Conservation (phyloP, 2,113 vertebrate genomes). For the Chaenocephalus aceratus region DNA sequence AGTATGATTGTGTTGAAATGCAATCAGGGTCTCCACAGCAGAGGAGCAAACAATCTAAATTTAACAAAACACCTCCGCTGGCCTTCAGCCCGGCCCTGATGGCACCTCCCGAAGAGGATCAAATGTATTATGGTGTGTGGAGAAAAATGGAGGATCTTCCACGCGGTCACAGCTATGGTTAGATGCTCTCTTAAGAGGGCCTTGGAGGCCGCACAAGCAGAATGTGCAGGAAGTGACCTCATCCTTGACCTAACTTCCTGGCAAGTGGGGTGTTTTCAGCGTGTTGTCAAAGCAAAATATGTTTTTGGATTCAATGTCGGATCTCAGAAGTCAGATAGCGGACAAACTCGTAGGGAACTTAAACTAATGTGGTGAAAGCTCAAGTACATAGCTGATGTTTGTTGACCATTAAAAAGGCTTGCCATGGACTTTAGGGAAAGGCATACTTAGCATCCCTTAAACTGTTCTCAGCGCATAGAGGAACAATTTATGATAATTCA, state of each 20-base stretch:
- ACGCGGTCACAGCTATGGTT: conserved; percentile 58
- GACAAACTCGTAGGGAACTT: background rate
- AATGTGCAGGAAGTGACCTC: conserved; percentile 69
- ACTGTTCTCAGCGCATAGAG: conserved; percentile 5
- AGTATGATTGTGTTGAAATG: conserved; percentile 82
- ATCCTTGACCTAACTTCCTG: conserved; percentile 66
- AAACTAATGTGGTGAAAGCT: background rate
- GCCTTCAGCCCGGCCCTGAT: conserved; percentile 47
- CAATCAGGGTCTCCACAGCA: conserved; percentile 75
- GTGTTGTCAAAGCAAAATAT: conserved; percentile 21
- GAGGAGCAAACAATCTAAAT: conserved; percentile 79
- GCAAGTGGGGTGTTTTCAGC: background rate
- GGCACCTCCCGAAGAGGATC: conserved; percentile 63
- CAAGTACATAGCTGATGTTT: background rate
- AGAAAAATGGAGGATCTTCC: conserved; percentile 26
- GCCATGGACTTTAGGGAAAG: background rate
- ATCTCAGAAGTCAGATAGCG: background rate
- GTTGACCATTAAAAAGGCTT: background rate
- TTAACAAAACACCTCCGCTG: conserved; percentile 75
- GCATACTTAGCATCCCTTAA: conserved; percentile 15
- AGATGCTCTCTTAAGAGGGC: conserved; percentile 12
- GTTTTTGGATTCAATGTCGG: background rate
- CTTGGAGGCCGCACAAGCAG: conserved; percentile 33
- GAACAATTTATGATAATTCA: conserved; percentile 21
- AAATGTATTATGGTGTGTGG: conserved; percentile 50